A percentile compares a stretch with the other conserved stretches of the same genome.
phyloP scores from a whole-genome alignment of 2,113 vertebrate genomes.

The Lonchura striata region DNA sequence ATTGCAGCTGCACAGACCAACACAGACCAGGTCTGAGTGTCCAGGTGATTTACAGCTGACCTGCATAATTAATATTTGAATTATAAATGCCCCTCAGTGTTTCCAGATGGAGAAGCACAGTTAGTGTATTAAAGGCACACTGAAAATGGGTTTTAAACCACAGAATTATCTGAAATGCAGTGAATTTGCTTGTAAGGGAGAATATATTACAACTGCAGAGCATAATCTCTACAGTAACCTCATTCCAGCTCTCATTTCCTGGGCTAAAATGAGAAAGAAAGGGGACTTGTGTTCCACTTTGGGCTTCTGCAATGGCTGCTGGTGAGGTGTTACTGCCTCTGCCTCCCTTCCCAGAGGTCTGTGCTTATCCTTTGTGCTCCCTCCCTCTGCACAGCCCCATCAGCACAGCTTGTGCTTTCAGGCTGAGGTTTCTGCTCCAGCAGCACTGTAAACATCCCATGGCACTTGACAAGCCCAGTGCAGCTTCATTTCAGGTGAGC shows the following conservation, averaged over 20 bases:
- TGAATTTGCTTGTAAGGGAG: neutral
- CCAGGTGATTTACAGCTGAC: neutral
- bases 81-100: neutral
- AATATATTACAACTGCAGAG: neutral
- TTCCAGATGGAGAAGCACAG: neutral
- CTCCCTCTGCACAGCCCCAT: neutral
- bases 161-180: neutral
- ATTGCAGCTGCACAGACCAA: neutral
- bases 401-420: neutral
- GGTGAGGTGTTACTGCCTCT: neutral
- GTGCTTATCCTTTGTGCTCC: neutral
- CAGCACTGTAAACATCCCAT: neutral
- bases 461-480: neutral
- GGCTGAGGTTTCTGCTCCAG: neutral
- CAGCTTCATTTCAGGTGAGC: neutral
- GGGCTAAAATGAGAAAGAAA: neutral
- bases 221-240: neutral
- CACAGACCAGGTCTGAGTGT: neutral
- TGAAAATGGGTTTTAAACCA: neutral
- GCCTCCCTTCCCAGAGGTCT: neutral
- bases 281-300: neutral
- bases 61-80: neutral
- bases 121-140: neutral
- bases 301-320: neutral
- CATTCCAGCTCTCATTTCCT: neutral